phyloP scores from a whole-genome alignment of 2,797 vertebrate species.

The Miichthys miiuy region DNA sequence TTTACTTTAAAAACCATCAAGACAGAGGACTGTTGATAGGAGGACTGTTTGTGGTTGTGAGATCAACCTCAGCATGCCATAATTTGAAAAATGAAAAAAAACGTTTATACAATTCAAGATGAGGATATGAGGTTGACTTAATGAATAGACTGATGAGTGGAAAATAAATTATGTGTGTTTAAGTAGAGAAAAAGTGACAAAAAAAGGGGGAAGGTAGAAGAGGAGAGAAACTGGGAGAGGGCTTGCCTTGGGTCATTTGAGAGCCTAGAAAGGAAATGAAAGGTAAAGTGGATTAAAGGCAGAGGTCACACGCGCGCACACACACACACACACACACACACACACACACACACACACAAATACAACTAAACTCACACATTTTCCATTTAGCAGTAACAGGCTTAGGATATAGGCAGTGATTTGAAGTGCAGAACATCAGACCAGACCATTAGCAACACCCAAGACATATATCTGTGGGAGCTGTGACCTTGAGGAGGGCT shows the following conservation, averaged over 20 bases:
- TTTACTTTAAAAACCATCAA: no score
- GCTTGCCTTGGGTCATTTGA: slow-evolving; percentile 63
- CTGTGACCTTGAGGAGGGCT: slow-evolving; percentile 62
- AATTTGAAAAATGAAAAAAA: neutral
- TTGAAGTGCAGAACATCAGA: slow-evolving; percentile 68
- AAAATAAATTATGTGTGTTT: neutral
- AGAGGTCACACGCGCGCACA: slow-evolving; percentile 49
- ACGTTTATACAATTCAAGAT: neutral
- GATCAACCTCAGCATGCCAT: neutral
- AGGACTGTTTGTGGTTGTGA: neutral
- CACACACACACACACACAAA: slow-evolving; percentile 17
- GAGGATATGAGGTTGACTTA: neutral
- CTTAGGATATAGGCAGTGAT: slow-evolving; percentile 74
- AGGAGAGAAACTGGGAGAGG: slow-evolving; percentile 14
- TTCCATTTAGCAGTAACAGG: slow-evolving; percentile 80
- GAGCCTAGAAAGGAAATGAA: slow-evolving; percentile 72
- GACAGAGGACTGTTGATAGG: no score
- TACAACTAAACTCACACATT: slow-evolving; percentile 58
- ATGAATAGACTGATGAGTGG: neutral
- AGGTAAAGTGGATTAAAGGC: slow-evolving; percentile 79
- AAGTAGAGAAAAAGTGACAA: slow-evolving; percentile 11
- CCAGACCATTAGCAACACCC: slow-evolving; percentile 68
- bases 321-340: slow-evolving; percentile 36
- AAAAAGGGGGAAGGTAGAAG: slow-evolving; percentile 6
- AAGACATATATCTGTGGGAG: slow-evolving; percentile 61